These are phyloP conservation scores for Agapornis roseicollis DNA, from an alignment of 2,113 vertebrate species.

Conservation along the genomic window DNA sequence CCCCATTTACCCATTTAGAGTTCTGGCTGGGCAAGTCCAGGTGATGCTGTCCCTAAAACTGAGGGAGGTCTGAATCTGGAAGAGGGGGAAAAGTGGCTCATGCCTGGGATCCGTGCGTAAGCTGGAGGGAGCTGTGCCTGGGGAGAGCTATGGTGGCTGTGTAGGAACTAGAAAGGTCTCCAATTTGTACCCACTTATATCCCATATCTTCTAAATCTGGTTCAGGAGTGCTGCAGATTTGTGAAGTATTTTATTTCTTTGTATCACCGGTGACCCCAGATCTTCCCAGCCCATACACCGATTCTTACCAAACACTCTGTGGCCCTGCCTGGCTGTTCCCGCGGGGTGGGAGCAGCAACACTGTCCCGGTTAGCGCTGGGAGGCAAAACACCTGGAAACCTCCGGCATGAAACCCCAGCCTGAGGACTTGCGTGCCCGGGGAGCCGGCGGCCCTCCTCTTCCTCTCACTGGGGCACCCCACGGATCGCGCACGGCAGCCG, in stretches of 20 bases:
- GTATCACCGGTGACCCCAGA: not conserved
- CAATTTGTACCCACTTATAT: rapidly evolving
- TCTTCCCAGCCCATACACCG: not conserved
- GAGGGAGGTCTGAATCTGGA: not conserved
- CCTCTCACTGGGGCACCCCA: not conserved
- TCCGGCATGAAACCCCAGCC: rapidly evolving
- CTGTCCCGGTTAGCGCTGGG: not conserved
- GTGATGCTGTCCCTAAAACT: not conserved
- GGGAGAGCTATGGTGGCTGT: not conserved
- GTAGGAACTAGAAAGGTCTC: not conserved
- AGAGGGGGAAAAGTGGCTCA: not conserved
- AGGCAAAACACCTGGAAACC: not conserved
- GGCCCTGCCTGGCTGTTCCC: not conserved
- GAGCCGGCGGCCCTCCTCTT: not conserved
- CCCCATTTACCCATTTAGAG: not conserved
- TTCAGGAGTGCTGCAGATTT: not conserved
- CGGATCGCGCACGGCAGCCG: rapidly evolving
- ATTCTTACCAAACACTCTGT: rapidly evolving
- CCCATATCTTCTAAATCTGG: not conserved
- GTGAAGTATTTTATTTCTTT: not conserved
- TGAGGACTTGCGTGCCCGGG: not conserved
- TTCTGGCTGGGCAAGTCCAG: not conserved
- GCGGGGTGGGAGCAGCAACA: not conserved
- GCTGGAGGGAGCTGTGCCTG: not conserved
- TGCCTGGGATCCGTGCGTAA: rapidly evolving